Percentiles rank a stretch among this genome's conserved stretches.
Evolutionary conservation across 2,113 vertebrate genomes (phyloP).

Genomic region (Oreochromis spilurus): DNA sequence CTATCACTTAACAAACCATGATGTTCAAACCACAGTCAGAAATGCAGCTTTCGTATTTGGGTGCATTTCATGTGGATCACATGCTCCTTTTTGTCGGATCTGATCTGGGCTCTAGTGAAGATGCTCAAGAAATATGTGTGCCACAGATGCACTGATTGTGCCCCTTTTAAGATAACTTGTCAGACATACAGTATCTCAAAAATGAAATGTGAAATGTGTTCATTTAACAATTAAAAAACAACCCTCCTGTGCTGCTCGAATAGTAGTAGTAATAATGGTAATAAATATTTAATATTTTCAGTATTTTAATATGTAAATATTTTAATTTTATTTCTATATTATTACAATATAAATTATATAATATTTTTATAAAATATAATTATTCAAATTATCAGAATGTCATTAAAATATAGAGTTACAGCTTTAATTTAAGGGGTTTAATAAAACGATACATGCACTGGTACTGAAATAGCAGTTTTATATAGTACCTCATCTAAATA

Average conservation of each 20-base stretch:
- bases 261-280: neutral
- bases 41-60: neutral
- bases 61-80: neutral
- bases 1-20: neutral
- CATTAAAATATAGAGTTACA: neutral
- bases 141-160: neutral
- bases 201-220: neutral
- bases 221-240: neutral
- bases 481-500: neutral
- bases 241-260: neutral
- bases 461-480: neutral
- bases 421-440: neutral
- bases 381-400: neutral
- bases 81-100: neutral
- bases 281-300: neutral
- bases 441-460: neutral
- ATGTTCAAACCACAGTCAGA: neutral
- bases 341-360: neutral
- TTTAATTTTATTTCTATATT: neutral
- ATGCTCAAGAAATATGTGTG: neutral
- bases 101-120: neutral
- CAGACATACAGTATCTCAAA: neutral
- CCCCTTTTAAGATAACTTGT: neutral
- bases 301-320: neutral
- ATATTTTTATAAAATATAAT: neutral